Percentiles rank a stretch among this genome's conserved stretches.
Evolutionary conservation across 1,140 invertebrate species (phyloP).

Genomic region (Drosophila tsacasi): DNA sequence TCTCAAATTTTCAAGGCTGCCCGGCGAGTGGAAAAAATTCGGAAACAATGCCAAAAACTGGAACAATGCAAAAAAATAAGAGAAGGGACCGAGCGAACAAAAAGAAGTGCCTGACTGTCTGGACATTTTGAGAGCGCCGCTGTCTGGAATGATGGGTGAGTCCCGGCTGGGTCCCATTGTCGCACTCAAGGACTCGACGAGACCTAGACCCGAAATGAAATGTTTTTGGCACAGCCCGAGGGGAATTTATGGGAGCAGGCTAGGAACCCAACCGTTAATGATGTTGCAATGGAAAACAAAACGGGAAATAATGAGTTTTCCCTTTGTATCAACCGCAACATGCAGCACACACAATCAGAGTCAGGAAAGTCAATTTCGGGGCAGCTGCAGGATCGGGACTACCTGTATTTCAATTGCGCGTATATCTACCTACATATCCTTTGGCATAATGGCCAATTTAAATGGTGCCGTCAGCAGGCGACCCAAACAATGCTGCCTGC

Average conservation of each 20-base stretch:
- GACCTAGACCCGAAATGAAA: slow-evolving; percentile 53
- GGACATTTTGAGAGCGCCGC: slow-evolving; percentile 50
- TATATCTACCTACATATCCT: slow-evolving; percentile 28
- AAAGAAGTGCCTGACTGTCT: slow-evolving; percentile 74
- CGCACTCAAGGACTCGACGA: slow-evolving; percentile 57
- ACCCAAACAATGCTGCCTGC: slow-evolving; percentile 25
- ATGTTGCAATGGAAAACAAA: slow-evolving; percentile 82
- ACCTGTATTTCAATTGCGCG: slow-evolving; percentile 39
- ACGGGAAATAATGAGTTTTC: slow-evolving; percentile 80
- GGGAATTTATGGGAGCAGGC: slow-evolving; percentile 61
- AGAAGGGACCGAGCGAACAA: slow-evolving; percentile 38
- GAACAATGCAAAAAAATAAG: slow-evolving; percentile 51
- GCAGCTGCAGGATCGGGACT: slow-evolving; percentile 58
- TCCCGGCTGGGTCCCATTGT: slow-evolving; percentile 51
- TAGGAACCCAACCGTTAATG: slow-evolving; percentile 66
- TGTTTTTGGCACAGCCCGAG: slow-evolving; percentile 50
- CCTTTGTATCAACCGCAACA: slow-evolving; percentile 75
- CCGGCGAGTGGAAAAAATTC: slow-evolving; percentile 27
- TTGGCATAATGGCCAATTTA: slow-evolving; percentile 74
- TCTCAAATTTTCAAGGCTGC: slow-evolving; percentile 66
- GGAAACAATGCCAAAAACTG: slow-evolving; percentile 68
- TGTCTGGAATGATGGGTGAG: slow-evolving; percentile 44
- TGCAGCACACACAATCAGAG: slow-evolving; percentile 48
- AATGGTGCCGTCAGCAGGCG: slow-evolving; percentile 75
- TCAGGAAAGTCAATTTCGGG: slow-evolving; percentile 67